Evolutionary conservation across 2,797 vertebrate species (phyloP), one percentile per base, ranked within the genome.

Genomic region (Anas georgica): DNA sequence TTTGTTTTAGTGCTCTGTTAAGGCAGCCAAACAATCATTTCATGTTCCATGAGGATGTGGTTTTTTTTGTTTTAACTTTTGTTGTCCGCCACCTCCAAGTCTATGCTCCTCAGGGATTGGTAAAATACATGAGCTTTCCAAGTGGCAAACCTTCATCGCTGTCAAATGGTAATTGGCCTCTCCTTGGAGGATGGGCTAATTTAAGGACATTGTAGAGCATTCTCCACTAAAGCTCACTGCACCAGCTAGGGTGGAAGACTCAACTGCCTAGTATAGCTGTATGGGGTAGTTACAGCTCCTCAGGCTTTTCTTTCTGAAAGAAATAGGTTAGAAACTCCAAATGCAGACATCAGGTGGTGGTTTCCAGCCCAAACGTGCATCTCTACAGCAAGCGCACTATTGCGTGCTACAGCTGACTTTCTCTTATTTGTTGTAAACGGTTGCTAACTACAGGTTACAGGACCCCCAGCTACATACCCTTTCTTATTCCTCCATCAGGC

Each of bases 401-500:
- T n/a, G 64, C 96, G 90, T 91, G 96, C 90, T 93, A 88, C 79
- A 83, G 91, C 93, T 96, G 91, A 60, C 94, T 96, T 93, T 91
- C 84, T 78, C 84, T 94, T 39, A 75, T 31, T 77, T 69, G 72
- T 35, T 91, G 88, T 84, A 89, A 90, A 89, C 39, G 2, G 62
- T 86, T 91, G 85, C 97, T 96, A 87, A 77, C 97, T 97, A 91
- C 6, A 6, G 87, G 88, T 95, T 83, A 92, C 91, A 95, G 95
- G 95, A 92, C 97, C 97, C 98, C 98, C 97, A 97, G 98, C 99
- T 99, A 99, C 99, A 98, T 99, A 99, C 99, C 99, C 99, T 99
- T 99, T 98, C 99, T 99, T 98, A 99, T 98, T 99, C 99, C 99
- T 98, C 98, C 99, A 98, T 99, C 99, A 97, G 98, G 98, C 97